A percentile compares a stretch with the other conserved stretches of the same genome.
phyloP scores from a whole-genome alignment of 1,140 invertebrate genomes.

The Drosophila tsacasi region DNA sequence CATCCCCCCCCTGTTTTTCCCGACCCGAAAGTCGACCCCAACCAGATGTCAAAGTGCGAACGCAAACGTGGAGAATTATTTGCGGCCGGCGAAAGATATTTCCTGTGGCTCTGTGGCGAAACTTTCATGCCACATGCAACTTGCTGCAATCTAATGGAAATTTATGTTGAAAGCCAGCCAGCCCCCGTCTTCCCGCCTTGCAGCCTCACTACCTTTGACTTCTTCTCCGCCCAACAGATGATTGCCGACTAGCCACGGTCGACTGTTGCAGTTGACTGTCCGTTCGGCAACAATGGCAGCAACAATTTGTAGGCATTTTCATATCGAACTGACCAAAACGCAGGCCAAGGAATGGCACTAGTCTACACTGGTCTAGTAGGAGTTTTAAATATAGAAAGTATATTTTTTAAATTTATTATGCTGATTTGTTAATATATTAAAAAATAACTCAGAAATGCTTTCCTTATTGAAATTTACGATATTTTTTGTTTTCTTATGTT shows the following conservation, averaged over 20 bases:
- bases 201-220: conserved; percentile 1
- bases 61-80: conserved; percentile 81
- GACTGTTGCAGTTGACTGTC: conserved; percentile 50
- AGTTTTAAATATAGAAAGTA: background rate
- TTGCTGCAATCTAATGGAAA: conserved; percentile 81
- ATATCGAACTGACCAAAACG: conserved; percentile 70
- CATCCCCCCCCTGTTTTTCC: background rate
- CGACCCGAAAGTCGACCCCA: conserved; percentile 32
- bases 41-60: conserved; percentile 81
- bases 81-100: conserved; percentile 80
- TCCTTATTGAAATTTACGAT: no score
- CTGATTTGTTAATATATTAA: no score
- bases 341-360: conserved; percentile 55
- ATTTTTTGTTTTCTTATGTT: no score
- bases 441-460: no score
- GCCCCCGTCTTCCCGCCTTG: conserved; percentile 1
- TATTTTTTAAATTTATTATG: background rate
- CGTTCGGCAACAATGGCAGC: conserved; percentile 39
- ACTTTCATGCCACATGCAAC: conserved; percentile 80
- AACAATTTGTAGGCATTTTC: conserved; percentile 81
- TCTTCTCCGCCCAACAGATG: conserved; percentile 10
- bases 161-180: conserved; percentile 80
- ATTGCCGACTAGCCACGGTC: conserved; percentile 26
- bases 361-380: background rate
- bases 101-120: conserved; percentile 69